Evolutionary conservation across 2,888 invertebrate genomes (phyloP).

Genomic region (Gibbula magus): DNA sequence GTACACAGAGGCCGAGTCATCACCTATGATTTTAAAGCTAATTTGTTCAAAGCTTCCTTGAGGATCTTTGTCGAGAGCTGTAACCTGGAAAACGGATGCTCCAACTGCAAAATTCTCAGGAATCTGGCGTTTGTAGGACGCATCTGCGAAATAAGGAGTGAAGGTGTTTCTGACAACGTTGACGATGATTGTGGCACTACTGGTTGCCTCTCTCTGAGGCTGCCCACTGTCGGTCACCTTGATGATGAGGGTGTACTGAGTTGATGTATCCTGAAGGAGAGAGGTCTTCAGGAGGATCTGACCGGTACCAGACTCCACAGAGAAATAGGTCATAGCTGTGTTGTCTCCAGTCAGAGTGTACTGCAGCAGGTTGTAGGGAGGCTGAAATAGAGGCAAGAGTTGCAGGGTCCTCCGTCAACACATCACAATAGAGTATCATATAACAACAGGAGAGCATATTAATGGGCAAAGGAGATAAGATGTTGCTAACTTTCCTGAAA

Average conservation of each 20-base stretch:
- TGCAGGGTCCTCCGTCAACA: no score
- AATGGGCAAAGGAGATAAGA: no score
- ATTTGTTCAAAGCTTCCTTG: constrained; percentile 56
- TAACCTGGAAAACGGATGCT: constrained; percentile 45
- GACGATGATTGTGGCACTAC: constrained; percentile 34
- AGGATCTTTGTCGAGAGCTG: constrained; percentile 53
- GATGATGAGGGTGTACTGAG: constrained; percentile 33
- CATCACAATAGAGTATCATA: no score
- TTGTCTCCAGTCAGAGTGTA: constrained; percentile 58
- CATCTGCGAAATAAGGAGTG: constrained; percentile 47
- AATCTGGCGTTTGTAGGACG: constrained; percentile 55
- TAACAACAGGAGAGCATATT: no score
- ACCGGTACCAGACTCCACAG: constrained; percentile 54
- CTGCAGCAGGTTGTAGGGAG: constrained; percentile 61
- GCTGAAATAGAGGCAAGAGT: constrained; percentile 31
- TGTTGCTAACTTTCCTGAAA: no score
- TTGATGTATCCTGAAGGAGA: constrained; percentile 54
- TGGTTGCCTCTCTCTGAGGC: constrained; percentile 23
- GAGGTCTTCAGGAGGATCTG: constrained; percentile 58
- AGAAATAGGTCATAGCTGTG: constrained; percentile 51
- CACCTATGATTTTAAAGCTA: constrained; percentile 61
- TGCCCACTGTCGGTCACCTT: constrained; percentile 44
- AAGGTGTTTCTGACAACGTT: constrained; percentile 31
- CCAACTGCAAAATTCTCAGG: constrained; percentile 44
- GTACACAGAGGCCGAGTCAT: constrained; percentile 64